Conservation (phyloP, 2,113 vertebrate species). For the Gavia stellata region DNA sequence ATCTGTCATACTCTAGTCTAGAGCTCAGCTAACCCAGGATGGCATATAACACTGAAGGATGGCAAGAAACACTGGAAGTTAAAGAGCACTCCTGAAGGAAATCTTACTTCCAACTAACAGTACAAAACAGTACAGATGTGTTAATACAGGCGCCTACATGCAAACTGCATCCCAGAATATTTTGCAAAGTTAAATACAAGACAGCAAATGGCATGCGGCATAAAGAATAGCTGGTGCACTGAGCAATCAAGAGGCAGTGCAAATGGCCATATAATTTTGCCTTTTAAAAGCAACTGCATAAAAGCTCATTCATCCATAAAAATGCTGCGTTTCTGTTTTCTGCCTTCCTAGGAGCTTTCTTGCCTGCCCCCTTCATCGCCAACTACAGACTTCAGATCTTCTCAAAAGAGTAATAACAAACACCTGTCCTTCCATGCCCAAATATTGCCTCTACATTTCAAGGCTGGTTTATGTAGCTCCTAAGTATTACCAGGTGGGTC, state of each 20-base stretch:
- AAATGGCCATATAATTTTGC: constrained; percentile 57
- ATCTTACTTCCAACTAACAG: background rate
- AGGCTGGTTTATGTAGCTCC: background rate
- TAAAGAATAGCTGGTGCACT: constrained; percentile 53
- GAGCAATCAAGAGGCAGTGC: constrained; percentile 55
- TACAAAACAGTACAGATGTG: background rate
- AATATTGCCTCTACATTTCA: background rate
- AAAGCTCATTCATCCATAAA: constrained; percentile 59
- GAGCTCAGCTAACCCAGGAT: background rate
- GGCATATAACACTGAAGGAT: background rate
- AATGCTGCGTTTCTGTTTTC: constrained; percentile 50
- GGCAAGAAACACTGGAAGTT: background rate
- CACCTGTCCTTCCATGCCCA: background rate
- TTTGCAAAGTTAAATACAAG: constrained; percentile 38
- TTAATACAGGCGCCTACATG: background rate
- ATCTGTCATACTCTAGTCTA: background rate
- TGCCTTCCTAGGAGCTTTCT: constrained; percentile 21
- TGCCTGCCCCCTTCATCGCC: background rate
- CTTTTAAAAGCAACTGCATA: constrained; percentile 61
- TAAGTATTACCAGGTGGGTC: background rate
- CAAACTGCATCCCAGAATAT: constrained; percentile 30
- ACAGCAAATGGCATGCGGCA: constrained; percentile 16
- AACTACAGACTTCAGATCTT: background rate
- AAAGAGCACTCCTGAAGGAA: background rate
- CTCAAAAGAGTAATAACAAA: background rate